These are phyloP conservation scores for Parazoanthus swiftii DNA, from an alignment of 92 coral and sea anemone genomes.

Conservation along the genomic window DNA sequence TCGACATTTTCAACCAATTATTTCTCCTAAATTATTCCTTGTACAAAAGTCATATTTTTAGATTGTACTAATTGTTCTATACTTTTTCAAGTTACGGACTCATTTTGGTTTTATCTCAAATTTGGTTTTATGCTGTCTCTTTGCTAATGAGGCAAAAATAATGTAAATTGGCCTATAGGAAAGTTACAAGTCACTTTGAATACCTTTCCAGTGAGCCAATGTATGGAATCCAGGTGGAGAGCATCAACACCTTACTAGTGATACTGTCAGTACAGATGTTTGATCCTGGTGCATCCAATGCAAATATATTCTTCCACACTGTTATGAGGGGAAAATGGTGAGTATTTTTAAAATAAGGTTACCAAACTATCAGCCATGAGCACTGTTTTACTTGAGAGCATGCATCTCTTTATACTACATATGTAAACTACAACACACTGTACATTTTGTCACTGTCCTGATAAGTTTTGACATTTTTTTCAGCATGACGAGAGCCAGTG, in stretches of 20 bases:
- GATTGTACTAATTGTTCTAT: no score
- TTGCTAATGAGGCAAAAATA: no score
- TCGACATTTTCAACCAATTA: no score
- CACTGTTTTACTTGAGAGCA: no score
- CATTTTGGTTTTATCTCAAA: no score
- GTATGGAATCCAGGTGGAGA: slow-evolving; percentile 84
- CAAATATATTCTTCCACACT: slow-evolving; percentile 81
- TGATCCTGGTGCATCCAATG: slow-evolving; percentile 83
- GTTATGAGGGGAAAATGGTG: slow-evolving; percentile 90
- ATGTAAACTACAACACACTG: no score
- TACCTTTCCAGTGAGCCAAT: slow-evolving; percentile 62
- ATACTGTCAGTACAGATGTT: slow-evolving; percentile 96
- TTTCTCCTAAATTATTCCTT: no score
- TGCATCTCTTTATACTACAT: no score
- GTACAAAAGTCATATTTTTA: no score
- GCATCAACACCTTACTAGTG: slow-evolving; percentile 83
- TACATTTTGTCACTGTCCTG: neutral
- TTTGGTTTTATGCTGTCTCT: no score
- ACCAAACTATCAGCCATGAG: no score
- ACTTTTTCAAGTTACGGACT: no score
- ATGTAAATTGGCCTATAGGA: neutral
- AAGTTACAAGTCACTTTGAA: neutral
- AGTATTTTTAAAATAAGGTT: slow-evolving; percentile 4
- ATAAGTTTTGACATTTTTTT: neutral
- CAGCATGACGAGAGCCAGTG: slow-evolving; percentile 60